Evolutionary conservation across 2,888 invertebrate species (phyloP).

Genomic region (Clistopyga incitator): DNA sequence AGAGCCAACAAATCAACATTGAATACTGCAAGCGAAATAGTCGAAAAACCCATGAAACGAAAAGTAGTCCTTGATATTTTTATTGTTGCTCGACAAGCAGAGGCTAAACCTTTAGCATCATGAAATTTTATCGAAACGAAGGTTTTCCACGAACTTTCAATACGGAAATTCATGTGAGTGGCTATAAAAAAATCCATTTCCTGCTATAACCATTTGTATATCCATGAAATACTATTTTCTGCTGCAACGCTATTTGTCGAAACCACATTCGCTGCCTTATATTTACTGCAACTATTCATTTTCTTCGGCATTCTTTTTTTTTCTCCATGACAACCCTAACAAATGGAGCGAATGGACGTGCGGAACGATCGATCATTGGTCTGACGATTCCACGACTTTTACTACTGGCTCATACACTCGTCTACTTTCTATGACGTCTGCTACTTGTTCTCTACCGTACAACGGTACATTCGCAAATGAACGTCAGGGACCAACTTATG

Average conservation of each 20-base stretch:
- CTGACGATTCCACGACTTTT: constrained; percentile 48
- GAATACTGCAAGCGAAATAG: too few relatives aligned
- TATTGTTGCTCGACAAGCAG: neutral
- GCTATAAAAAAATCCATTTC: neutral
- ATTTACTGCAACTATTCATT: constrained; percentile 32
- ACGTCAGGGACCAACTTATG: constrained; percentile 9
- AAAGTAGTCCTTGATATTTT: neutral
- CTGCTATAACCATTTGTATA: neutral
- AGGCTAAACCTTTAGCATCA: neutral
- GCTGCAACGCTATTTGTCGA: neutral
- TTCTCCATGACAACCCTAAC: neutral
- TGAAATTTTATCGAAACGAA: neutral
- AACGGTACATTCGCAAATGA: constrained; percentile 8
- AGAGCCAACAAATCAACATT: too few relatives aligned
- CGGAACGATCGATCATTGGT: constrained; percentile 47
- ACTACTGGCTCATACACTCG: constrained; percentile 37
- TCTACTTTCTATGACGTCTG: neutral
- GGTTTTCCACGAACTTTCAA: neutral
- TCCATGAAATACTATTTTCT: neutral
- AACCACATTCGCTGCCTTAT: constrained; percentile 3
- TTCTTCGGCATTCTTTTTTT: neutral
- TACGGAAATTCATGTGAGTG: neutral
- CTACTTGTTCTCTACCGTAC: constrained; percentile 46
- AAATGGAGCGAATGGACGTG: constrained; percentile 27
- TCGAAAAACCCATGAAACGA: neutral